phyloP scores from a whole-genome alignment of 2,113 vertebrate genomes.

The Notothenia coriiceps region DNA sequence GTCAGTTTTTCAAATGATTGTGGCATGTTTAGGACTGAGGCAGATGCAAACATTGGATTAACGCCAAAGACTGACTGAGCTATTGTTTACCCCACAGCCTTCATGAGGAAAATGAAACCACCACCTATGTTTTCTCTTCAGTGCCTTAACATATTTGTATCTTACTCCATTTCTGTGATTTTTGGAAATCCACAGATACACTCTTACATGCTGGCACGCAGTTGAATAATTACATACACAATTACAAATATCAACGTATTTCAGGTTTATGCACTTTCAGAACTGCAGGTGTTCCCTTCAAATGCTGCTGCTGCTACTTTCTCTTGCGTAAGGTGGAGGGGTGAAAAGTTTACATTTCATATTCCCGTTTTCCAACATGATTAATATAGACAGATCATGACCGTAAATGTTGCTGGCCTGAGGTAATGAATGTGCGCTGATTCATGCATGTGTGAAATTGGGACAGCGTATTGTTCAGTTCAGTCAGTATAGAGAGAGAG shows the following conservation, averaged over 20 bases:
- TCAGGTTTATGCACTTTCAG: conserved; percentile 23
- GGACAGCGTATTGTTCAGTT: conserved; percentile 6
- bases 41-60: conserved; percentile 1
- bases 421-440: conserved; percentile 21
- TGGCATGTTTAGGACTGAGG: no score
- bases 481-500: not conserved
- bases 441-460: conserved; percentile 1
- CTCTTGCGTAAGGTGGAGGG: conserved; percentile 14
- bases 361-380: conserved; percentile 30
- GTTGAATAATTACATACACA: not conserved
- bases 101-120: not conserved
- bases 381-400: conserved; percentile 29
- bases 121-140: no score
- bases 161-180: not conserved
- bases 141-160: no score
- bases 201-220: not conserved
- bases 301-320: not conserved
- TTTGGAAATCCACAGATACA: not conserved
- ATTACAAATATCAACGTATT: conserved; percentile 5
- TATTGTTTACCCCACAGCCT: not conserved
- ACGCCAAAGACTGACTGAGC: not conserved
- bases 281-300: conserved; percentile 15
- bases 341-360: conserved; percentile 56
- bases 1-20: not conserved
- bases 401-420: not conserved